Conservation (phyloP, 1,140 invertebrate genomes). For the Oncopeltus fasciatus region DNA sequence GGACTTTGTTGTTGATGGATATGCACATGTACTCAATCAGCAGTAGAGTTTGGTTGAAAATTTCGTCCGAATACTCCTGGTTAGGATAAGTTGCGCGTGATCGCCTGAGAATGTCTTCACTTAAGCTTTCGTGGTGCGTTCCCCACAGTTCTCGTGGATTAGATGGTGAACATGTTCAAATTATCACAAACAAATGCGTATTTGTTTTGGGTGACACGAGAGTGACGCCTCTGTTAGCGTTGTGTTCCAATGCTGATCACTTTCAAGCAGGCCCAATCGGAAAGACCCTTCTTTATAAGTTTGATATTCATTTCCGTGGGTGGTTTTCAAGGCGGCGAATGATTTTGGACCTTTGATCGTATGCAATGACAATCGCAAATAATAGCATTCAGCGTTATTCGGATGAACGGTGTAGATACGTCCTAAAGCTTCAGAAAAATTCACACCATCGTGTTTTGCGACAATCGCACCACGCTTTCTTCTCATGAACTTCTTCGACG, state of each 20-base stretch:
- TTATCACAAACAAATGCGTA: conserved; percentile 16
- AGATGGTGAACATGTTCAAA: conserved; percentile 24
- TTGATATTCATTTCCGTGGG: conserved; percentile 28
- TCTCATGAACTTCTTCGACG: conserved; percentile 9
- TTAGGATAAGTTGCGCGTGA: not conserved
- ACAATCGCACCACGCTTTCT: conserved; percentile 12
- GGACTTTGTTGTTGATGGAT: no score
- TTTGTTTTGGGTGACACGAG: not conserved
- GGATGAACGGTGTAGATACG: conserved; percentile 32
- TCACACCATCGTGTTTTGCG: conserved; percentile 16
- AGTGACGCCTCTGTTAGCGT: conserved; percentile 8
- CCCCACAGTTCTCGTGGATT: conserved; percentile 28
- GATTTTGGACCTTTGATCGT: conserved; percentile 33
- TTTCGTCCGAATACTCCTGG: not conserved
- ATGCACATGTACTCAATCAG: not conserved
- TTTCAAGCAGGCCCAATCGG: conserved; percentile 30
- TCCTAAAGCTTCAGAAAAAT: conserved; percentile 20
- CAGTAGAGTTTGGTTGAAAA: not conserved
- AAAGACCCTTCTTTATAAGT: conserved; percentile 31
- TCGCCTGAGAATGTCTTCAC: conserved; percentile 15
- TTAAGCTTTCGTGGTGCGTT: conserved; percentile 31
- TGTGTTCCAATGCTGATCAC: conserved; percentile 29
- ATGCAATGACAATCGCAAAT: conserved; percentile 32
- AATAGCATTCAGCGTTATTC: conserved; percentile 32
- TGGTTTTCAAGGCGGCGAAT: conserved; percentile 32